Percentiles rank a stretch among this genome's conserved stretches.
Evolutionary conservation across 2,888 invertebrate genomes (phyloP).

Genomic region (Phlogophora meticulosa): DNA sequence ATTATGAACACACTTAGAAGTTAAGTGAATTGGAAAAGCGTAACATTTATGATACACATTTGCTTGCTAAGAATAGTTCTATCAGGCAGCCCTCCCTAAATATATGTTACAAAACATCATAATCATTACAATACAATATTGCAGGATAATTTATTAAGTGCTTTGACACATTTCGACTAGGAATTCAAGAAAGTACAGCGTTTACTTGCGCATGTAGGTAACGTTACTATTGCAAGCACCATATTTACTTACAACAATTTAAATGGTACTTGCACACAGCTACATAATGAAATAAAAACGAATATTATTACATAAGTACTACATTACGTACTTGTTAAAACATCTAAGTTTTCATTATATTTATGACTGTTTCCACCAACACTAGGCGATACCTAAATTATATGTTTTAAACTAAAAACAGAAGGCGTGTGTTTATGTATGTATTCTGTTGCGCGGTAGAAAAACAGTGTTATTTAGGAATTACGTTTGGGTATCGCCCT

Average conservation of each 20-base stretch:
- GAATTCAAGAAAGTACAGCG: constrained; percentile 22
- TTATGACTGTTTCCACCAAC: neutral
- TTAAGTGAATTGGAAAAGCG: too few species aligned
- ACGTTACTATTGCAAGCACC: constrained; percentile 14
- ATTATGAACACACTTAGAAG: too few species aligned
- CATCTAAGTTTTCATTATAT: neutral
- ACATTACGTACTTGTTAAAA: neutral
- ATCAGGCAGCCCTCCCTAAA: constrained; percentile 7
- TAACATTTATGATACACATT: too few species aligned
- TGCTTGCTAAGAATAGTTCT: too few species aligned
- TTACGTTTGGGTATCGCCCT: too few species aligned
- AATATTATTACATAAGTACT: neutral
- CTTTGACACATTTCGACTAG: constrained; percentile 51
- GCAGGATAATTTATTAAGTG: constrained; percentile 19
- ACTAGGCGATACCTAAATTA: too few species aligned
- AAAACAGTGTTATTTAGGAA: too few species aligned
- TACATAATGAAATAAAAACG: constrained; percentile 6
- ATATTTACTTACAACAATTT: constrained; percentile 1
- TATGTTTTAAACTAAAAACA: too few species aligned
- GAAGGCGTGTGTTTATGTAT: too few species aligned
- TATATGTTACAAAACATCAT: constrained; percentile 18
- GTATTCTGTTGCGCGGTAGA: too few species aligned
- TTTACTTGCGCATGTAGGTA: constrained; percentile 13
- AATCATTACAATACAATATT: constrained; percentile 27
- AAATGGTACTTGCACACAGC: constrained; percentile 1